Evolutionary conservation across 2,113 vertebrate genomes (phyloP).

Genomic region (Emydura subglobosa): DNA sequence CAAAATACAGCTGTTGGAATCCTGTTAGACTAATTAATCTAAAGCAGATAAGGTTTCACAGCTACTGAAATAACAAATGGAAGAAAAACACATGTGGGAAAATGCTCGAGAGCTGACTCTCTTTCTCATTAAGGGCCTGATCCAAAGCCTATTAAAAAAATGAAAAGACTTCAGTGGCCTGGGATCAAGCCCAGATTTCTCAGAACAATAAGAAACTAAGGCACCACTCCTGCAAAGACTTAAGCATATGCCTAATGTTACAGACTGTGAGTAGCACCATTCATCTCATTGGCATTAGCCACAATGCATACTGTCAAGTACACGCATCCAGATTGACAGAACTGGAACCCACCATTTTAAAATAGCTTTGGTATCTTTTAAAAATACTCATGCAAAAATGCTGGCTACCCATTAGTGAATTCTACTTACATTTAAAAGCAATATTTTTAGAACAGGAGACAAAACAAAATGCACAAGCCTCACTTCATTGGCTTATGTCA

Average conservation of each 20-base stretch:
- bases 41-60: neutral
- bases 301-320: too few relatives aligned
- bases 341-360: neutral
- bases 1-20: neutral
- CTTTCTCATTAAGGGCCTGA: neutral
- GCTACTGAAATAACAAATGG: neutral
- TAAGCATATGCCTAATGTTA: neutral
- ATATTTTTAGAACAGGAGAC: neutral
- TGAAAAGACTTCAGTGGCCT: neutral
- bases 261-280: neutral
- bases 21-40: rapidly evolving
- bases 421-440: neutral
- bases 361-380: neutral
- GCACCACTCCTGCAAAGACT: rapidly evolving
- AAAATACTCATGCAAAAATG: neutral
- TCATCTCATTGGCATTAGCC: neutral
- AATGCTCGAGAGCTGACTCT: neutral
- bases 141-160: neutral
- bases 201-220: neutral
- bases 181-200: neutral
- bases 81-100: neutral
- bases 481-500: neutral
- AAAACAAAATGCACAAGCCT: neutral
- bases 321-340: neutral
- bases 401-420: neutral